Conservation (phyloP, 2,113 vertebrate genomes). For the Callipepla californica region DNA sequence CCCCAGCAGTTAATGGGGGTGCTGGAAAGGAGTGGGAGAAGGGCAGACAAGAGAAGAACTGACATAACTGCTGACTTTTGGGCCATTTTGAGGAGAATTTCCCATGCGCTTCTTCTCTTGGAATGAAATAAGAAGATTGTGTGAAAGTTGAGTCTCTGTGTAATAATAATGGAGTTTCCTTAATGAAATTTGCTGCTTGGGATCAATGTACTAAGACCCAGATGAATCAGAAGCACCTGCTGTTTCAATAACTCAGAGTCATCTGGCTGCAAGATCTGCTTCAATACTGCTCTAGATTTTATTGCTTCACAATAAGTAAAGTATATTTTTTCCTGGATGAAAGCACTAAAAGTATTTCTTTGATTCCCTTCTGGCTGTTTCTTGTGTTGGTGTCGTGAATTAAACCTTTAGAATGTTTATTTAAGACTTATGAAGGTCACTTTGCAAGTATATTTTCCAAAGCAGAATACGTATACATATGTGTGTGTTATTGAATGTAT, state of each 20-base stretch:
- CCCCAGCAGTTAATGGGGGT: not conserved
- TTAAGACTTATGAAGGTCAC: constrained; percentile 27
- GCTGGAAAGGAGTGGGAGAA: not conserved
- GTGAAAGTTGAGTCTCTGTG: not conserved
- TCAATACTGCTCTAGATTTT: constrained; percentile 33
- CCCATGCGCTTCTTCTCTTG: not conserved
- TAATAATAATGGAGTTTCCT: constrained; percentile 42
- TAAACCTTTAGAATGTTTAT: constrained; percentile 7
- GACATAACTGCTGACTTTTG: not conserved
- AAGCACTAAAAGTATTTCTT: constrained; percentile 22
- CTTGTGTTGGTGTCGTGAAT: not conserved
- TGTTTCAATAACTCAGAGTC: constrained; percentile 27
- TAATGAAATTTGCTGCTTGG: constrained; percentile 58
- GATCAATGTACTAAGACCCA: constrained; percentile 48
- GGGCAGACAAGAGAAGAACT: not conserved
- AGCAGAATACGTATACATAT: rapidly evolving
- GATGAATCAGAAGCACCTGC: constrained; percentile 50
- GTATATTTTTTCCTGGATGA: not conserved
- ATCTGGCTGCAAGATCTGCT: constrained; percentile 14
- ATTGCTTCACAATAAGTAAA: constrained; percentile 45
- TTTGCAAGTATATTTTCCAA: not conserved
- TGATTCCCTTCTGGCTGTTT: constrained; percentile 6
- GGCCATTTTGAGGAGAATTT: not conserved
- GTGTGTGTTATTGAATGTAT: not conserved
- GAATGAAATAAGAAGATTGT: not conserved